phyloP scores from a whole-genome alignment of 2,888 invertebrate genomes.

The Leptinotarsa juncta region DNA sequence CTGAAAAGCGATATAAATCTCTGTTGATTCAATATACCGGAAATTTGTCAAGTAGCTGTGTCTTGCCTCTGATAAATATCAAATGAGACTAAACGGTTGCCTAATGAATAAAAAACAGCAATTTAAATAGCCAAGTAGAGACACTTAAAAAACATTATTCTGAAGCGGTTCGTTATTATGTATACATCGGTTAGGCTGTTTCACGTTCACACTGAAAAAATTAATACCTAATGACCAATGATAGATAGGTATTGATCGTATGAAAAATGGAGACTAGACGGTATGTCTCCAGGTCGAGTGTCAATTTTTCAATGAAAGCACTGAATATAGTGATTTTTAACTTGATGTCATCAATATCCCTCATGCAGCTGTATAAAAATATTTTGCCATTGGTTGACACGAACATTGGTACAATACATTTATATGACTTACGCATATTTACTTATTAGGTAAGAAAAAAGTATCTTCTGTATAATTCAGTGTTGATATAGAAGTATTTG shows the following conservation, averaged over 20 bases:
- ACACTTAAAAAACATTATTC: slow-evolving; percentile 17
- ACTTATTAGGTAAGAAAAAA: too few relatives aligned
- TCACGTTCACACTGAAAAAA: slow-evolving; percentile 7
- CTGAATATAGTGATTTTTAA: background rate
- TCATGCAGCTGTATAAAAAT: background rate
- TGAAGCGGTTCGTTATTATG: slow-evolving; percentile 10
- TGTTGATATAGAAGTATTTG: too few relatives aligned
- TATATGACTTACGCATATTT: too few relatives aligned
- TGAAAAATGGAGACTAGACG: slow-evolving; percentile 7
- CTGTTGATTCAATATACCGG: background rate
- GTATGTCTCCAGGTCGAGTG: background rate
- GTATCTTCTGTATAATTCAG: too few relatives aligned
- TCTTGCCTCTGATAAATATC: slow-evolving; percentile 10
- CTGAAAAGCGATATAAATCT: background rate
- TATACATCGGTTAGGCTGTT: slow-evolving; percentile 8
- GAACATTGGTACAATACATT: too few relatives aligned
- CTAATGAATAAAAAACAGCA: slow-evolving; percentile 16
- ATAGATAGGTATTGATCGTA: background rate
- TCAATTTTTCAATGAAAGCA: background rate
- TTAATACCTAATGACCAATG: slow-evolving; percentile 13
- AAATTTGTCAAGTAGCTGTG: slow-evolving; percentile 12
- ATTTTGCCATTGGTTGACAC: background rate
- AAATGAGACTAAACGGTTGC: slow-evolving; percentile 3
- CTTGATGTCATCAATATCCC: background rate
- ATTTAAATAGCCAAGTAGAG: background rate